A percentile compares a stretch with the other conserved stretches of the same genome.
These are phyloP conservation scores for Ptilonorhynchus violaceus DNA, from an alignment of 2,113 vertebrate species.

Conservation along the genomic window DNA sequence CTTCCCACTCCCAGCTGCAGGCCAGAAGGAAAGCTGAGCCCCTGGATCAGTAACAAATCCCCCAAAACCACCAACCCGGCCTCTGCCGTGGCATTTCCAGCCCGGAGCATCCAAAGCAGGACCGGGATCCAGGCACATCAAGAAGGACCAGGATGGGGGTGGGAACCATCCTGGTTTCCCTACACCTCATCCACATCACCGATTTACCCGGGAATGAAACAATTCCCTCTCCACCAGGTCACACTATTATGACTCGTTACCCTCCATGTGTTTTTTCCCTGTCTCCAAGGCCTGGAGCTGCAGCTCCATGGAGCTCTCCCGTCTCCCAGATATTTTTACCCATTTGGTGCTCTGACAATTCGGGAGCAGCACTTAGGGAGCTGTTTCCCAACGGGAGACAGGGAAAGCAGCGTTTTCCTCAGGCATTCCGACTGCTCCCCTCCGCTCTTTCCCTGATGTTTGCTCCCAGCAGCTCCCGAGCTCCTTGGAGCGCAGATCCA, in stretches of 20 bases:
- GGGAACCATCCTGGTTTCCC: neutral
- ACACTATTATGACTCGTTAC: slow-evolving; percentile 1
- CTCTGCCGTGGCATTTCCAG: fast-evolving
- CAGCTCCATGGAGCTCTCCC: neutral
- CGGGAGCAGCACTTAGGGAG: slow-evolving; percentile 13
- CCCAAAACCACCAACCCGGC: neutral
- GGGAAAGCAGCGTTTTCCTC: neutral
- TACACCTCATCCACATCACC: neutral
- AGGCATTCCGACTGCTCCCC: neutral
- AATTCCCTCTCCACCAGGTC: neutral
- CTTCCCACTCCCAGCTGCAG: neutral
- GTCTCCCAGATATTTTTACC: slow-evolving; percentile 10
- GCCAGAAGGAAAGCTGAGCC: neutral
- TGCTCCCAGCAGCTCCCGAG: neutral
- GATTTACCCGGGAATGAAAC: fast-evolving
- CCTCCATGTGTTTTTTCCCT: neutral
- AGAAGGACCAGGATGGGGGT: neutral
- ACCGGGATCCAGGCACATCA: neutral
- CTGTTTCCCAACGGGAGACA: slow-evolving; percentile 15
- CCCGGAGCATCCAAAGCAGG: fast-evolving
- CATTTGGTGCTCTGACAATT: slow-evolving; percentile 10
- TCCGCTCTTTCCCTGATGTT: neutral
- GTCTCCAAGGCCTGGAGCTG: neutral
- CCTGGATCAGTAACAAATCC: neutral
- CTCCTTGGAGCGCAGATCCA: neutral